Evolutionary conservation across 2,888 invertebrate species (phyloP).

Genomic region (Molanna angustata): DNA sequence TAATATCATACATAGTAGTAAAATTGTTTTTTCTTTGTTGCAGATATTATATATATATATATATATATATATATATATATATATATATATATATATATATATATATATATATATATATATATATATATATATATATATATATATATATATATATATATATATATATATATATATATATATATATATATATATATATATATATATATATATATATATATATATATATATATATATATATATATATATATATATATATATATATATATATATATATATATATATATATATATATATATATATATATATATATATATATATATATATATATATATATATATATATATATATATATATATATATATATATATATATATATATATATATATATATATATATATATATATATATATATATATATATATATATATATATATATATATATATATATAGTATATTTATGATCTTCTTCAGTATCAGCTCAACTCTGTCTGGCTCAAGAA

Average conservation of each 20-base stretch:
- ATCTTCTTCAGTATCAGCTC: too few relatives aligned
- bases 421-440: too few relatives aligned
- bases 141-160: neutral
- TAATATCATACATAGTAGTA: too few relatives aligned
- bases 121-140: neutral
- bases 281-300: neutral
- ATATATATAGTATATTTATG: too few relatives aligned
- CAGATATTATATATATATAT: too few relatives aligned
- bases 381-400: too few relatives aligned
- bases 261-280: neutral
- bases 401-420: too few relatives aligned
- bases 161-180: neutral
- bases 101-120: neutral
- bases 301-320: neutral
- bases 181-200: neutral
- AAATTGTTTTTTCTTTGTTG: too few relatives aligned
- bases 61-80: neutral
- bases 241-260: neutral
- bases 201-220: neutral
- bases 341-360: neutral
- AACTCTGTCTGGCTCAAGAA: too few relatives aligned
- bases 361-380: neutral
- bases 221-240: neutral
- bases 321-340: neutral
- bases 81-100: neutral